phyloP scores from a whole-genome alignment of 2,888 invertebrate species.

The Torymus texanus region DNA sequence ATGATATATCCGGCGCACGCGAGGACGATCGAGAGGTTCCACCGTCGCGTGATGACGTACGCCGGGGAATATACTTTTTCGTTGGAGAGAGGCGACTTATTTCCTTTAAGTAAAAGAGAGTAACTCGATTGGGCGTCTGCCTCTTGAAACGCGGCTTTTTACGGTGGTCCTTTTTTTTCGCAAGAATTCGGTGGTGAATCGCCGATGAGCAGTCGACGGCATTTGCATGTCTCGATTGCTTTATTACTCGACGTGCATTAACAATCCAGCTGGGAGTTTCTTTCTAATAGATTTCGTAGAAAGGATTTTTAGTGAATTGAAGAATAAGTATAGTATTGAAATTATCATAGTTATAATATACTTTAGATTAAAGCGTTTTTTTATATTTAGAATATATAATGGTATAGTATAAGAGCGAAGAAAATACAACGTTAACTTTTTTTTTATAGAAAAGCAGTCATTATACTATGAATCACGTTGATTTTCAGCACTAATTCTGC shows the following conservation, averaged over 20 bases:
- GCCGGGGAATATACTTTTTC: slow-evolving; percentile 24
- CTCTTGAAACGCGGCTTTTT: not conserved
- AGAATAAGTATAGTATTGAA: no score
- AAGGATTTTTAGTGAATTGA: not conserved
- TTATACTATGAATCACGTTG: no score
- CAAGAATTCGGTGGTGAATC: slow-evolving; percentile 5
- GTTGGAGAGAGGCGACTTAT: not conserved
- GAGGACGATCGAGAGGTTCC: not conserved
- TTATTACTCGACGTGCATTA: slow-evolving; percentile 20
- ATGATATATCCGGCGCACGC: not conserved
- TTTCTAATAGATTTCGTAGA: not conserved
- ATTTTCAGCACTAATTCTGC: no score
- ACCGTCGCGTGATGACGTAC: slow-evolving; percentile 38
- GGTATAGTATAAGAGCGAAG: no score
- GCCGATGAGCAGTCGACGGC: not conserved
- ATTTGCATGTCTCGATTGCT: slow-evolving; percentile 42
- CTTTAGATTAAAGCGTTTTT: no score
- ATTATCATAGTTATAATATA: no score
- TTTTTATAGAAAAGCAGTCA: no score
- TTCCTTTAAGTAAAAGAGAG: not conserved
- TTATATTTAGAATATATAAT: no score
- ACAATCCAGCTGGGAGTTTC: not conserved
- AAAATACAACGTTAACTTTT: no score
- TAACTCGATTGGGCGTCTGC: not conserved
- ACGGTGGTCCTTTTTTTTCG: not conserved